phyloP scores from a whole-genome alignment of 2,888 invertebrate genomes.

The Drosophila anomelani region DNA sequence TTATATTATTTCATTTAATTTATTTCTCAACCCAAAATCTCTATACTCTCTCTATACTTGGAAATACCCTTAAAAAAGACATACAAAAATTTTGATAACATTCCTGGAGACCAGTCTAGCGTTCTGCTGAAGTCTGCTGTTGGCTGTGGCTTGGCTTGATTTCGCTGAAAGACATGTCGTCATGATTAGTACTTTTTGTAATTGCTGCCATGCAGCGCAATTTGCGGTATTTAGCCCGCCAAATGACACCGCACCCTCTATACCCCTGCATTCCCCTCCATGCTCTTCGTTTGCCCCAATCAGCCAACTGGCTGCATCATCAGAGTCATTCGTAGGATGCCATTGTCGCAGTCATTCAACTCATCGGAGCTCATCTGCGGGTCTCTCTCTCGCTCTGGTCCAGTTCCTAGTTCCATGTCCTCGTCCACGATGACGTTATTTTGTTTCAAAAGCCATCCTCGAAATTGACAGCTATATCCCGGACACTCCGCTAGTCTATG shows the following conservation, averaged over 20 bases:
- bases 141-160: conserved; percentile 53
- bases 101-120: conserved; percentile 4
- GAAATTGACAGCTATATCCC: conserved; percentile 61
- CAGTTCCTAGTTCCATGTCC: conserved; percentile 6
- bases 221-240: conserved; percentile 77
- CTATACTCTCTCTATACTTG: fast-evolving
- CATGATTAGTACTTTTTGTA: conserved; percentile 75
- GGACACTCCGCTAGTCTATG: conserved; percentile 35
- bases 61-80: neutral
- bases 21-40: neutral
- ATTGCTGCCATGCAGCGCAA: conserved; percentile 74
- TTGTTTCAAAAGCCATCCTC: conserved; percentile 72
- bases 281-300: conserved; percentile 26
- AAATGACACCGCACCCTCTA: conserved; percentile 63
- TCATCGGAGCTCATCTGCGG: conserved; percentile 19
- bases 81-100: conserved; percentile 14
- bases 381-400: neutral
- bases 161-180: conserved; percentile 53
- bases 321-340: conserved; percentile 29
- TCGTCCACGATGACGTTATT: conserved; percentile 51
- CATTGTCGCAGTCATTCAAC: conserved; percentile 39
- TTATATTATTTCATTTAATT: neutral
- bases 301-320: conserved; percentile 32
- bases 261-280: conserved; percentile 12
- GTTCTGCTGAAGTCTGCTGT: conserved; percentile 37